A percentile compares a stretch with the other conserved stretches of the same genome.
phyloP scores from a whole-genome alignment of 2,888 invertebrate genomes.

The Xestia c-nigrum region DNA sequence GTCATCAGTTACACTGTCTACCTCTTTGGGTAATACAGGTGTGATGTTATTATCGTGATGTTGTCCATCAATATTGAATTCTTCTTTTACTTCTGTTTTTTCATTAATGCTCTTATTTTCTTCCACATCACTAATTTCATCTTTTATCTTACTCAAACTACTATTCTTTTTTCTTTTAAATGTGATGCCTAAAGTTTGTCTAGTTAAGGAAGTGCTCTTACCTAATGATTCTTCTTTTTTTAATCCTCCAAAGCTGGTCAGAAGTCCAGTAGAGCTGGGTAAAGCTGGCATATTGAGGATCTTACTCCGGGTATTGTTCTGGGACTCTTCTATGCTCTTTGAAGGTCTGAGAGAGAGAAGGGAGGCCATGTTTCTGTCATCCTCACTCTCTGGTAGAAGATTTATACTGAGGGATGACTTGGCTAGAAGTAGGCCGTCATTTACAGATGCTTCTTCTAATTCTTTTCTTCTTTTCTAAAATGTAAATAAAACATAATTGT shows the following conservation, averaged over 20 bases:
- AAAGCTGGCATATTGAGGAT: slow-evolving; percentile 90
- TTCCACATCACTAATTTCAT: slow-evolving; percentile 12
- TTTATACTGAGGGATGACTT: slow-evolving; percentile 95
- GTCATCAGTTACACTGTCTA: not conserved
- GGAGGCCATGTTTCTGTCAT: slow-evolving; percentile 95
- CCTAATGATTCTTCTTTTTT: slow-evolving; percentile 90
- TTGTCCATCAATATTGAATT: not conserved
- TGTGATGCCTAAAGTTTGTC: slow-evolving; percentile 84
- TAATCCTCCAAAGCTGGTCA: slow-evolving; percentile 89
- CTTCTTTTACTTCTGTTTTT: slow-evolving; percentile 13
- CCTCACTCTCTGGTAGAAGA: slow-evolving; percentile 94
- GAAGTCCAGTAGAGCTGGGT: slow-evolving; percentile 88
- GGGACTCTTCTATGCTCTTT: slow-evolving; percentile 91
- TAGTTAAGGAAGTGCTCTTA: slow-evolving; percentile 77
- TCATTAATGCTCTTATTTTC: slow-evolving; percentile 16
- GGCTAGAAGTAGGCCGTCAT: slow-evolving; percentile 93
- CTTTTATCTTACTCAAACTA: slow-evolving; percentile 24
- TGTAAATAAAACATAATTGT: not conserved
- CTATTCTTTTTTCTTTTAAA: slow-evolving; percentile 75
- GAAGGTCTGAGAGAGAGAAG: slow-evolving; percentile 93
- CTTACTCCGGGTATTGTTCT: slow-evolving; percentile 85
- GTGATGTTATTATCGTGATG: not conserved
- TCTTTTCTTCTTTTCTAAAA: slow-evolving; percentile 93
- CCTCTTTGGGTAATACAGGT: not conserved
- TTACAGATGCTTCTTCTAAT: slow-evolving; percentile 92